These are phyloP conservation scores for Lasiommata megera DNA, from an alignment of 2,888 invertebrate species.

Conservation along the genomic window DNA sequence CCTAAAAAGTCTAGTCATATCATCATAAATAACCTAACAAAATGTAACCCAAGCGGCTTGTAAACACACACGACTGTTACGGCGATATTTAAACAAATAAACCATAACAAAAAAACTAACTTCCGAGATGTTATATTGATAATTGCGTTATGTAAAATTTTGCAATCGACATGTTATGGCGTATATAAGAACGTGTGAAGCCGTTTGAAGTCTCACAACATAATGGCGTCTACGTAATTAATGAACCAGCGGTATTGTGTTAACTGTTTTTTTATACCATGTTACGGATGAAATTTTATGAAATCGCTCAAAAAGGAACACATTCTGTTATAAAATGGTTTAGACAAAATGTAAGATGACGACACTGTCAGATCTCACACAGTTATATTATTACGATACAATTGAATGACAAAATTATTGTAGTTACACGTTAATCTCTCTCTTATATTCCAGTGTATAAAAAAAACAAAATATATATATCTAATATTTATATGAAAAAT, in stretches of 20 bases:
- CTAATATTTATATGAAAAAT: no score
- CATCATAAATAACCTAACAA: neutral
- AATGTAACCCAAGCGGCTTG: neutral
- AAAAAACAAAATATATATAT: no score
- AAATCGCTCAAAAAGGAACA: neutral
- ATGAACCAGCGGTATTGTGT: slow-evolving; percentile 15
- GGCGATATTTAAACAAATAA: slow-evolving; percentile 12
- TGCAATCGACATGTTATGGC: slow-evolving; percentile 17
- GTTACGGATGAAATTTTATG: neutral
- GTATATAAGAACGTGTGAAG: slow-evolving; percentile 23
- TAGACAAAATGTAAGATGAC: neutral
- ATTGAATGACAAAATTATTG: neutral
- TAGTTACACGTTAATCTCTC: neutral
- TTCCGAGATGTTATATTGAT: slow-evolving; percentile 28
- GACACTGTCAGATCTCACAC: neutral
- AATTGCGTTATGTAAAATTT: slow-evolving; percentile 28
- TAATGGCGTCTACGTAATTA: slow-evolving; percentile 20
- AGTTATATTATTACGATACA: neutral
- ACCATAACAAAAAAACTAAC: slow-evolving; percentile 13
- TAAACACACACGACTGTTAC: slow-evolving; percentile 8
- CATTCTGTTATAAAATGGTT: neutral
- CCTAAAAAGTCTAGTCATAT: no score
- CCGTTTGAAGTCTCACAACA: slow-evolving; percentile 14
- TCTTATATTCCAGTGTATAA: no score
- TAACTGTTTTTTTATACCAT: slow-evolving; percentile 6